Base-by-base conservation (phyloP, 1,140 invertebrate species). In the Temnothorax longispinosus region DNA sequence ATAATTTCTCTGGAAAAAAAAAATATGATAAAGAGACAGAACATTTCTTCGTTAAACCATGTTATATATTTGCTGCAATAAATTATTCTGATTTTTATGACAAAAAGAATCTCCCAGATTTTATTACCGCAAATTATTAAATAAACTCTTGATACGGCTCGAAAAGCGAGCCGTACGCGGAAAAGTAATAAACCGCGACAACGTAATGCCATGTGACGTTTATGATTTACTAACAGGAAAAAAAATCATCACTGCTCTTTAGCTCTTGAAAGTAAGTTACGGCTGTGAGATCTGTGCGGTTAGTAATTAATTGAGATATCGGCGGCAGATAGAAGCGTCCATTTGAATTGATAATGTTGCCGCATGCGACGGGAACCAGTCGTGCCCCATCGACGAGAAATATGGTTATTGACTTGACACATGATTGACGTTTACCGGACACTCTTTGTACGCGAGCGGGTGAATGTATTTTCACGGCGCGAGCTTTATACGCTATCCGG, bases 221-320 rank as follows among this genome's bases (percentile, higher is more conserved):
- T 32, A n/a, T n/a, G 4, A 65, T 77, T 65, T 27, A 56, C 56
- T 56, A 44, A 11, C 21, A n/a, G 2, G 5, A 27, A 15, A 56
- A 13, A 35, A 50, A 60, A 41, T 27, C 38, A 47, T 15, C 27
- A 18, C n/a, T 54, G 52, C 27, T 35, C 52, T 47, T 72, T 74
- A 60, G 71, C 38, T 74, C 21, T 27, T 6, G 27, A 8, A n/a
- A 32, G n/a, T 50, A 11, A 84, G 6, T 60, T 74, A 60, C 11
- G 41, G 27, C 64, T 50, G 38, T 27, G 64, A 44, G 38, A 7
- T 18, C 27, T 32, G 52, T 44, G 69, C 54, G 27, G 54, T 75
- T 60, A 38, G 69, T 75, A 62, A 84, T 84, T 84, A 84, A 84
- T 84, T 74, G 41, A 84, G 80, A 84, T 84, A 75, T 84, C 80